Conservation (phyloP, 2,888 invertebrate genomes). For the Drosophila tripunctata region DNA sequence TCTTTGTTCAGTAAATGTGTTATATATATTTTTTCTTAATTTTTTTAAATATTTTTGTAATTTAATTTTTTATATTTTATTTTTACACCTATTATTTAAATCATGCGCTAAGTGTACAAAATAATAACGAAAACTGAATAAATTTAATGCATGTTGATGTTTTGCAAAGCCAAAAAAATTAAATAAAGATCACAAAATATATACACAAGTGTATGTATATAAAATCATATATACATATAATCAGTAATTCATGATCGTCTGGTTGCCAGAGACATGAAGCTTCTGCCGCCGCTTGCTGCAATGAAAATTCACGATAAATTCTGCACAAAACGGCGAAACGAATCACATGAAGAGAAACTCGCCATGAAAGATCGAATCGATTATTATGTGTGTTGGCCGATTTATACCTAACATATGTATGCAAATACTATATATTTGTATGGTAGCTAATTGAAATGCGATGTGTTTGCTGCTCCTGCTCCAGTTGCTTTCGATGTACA, state of each 20-base stretch:
- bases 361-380: constrained; percentile 45
- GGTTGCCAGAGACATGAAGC: constrained; percentile 59
- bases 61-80: not conserved
- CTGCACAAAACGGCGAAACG: constrained; percentile 63
- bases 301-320: constrained; percentile 47
- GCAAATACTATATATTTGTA: constrained; percentile 4
- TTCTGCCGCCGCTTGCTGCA: constrained; percentile 67
- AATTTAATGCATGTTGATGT: constrained; percentile 78
- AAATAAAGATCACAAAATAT: constrained; percentile 42
- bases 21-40: not conserved
- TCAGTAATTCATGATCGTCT: constrained; percentile 22
- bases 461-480: constrained; percentile 63
- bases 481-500: constrained; percentile 40
- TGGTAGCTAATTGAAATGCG: constrained; percentile 6
- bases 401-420: constrained; percentile 22
- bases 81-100: constrained; percentile 38
- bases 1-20: too few species aligned
- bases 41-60: constrained; percentile 1
- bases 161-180: constrained; percentile 49
- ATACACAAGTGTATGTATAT: constrained; percentile 25
- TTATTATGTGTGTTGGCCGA: constrained; percentile 58
- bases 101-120: constrained; percentile 58
- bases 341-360: constrained; percentile 52
- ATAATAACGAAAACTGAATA: constrained; percentile 6
- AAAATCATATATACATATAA: constrained; percentile 23